Conservation (phyloP, 2,113 vertebrate species). For the Nothocercus nigrocapillus region DNA sequence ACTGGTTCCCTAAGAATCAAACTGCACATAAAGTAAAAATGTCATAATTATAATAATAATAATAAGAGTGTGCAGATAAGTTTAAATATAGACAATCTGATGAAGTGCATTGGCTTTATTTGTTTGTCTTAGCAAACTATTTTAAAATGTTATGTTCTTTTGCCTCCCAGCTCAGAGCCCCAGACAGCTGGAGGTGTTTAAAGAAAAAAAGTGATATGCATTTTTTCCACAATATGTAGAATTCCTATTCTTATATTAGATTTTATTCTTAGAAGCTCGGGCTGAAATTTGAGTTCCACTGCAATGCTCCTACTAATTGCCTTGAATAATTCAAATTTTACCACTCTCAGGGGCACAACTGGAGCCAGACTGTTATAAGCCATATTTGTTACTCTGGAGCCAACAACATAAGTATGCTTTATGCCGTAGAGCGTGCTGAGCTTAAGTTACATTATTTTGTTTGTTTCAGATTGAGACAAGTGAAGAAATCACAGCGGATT, state of each 20-base stretch:
- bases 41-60: neutral
- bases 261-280: conserved; percentile 68
- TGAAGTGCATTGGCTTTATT: neutral
- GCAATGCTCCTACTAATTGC: conserved; percentile 72
- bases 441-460: conserved; percentile 33
- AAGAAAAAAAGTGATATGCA: conserved; percentile 38
- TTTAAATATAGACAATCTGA: neutral
- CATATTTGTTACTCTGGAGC: conserved; percentile 55
- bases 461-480: neutral
- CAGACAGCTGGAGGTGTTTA: conserved; percentile 62
- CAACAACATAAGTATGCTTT: conserved; percentile 31
- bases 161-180: conserved; percentile 25
- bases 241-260: conserved; percentile 63
- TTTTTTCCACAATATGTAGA: conserved; percentile 52
- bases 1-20: neutral
- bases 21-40: neutral
- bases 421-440: neutral
- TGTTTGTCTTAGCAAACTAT: neutral
- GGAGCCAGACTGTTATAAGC: conserved; percentile 64
- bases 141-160: conserved; percentile 47
- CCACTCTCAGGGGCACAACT: conserved; percentile 67
- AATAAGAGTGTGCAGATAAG: neutral
- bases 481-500: neutral
- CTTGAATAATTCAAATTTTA: conserved; percentile 78
- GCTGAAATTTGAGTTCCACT: conserved; percentile 66